These are phyloP conservation scores for Trematomus loennbergii DNA, from an alignment of 2,113 vertebrate genomes.

Conservation along the genomic window DNA sequence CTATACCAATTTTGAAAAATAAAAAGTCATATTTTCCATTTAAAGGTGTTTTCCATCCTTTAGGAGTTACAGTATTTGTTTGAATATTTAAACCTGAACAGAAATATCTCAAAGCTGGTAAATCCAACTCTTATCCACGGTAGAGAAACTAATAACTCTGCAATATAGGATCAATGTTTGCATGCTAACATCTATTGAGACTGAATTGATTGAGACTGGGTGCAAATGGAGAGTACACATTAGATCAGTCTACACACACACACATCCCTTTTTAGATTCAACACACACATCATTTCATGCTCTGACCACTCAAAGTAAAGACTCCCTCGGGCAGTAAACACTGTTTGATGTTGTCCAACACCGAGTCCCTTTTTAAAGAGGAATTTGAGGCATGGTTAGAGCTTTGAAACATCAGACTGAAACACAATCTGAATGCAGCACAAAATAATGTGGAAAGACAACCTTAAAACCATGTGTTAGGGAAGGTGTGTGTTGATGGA, in stretches of 20 bases:
- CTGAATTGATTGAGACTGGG: not conserved
- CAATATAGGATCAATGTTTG: not conserved
- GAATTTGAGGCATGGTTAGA: slow-evolving; percentile 10
- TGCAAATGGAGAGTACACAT: not conserved
- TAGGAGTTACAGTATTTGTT: too few relatives aligned
- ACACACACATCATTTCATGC: slow-evolving; percentile 36
- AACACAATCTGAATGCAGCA: slow-evolving; percentile 27
- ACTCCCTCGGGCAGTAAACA: slow-evolving; percentile 26
- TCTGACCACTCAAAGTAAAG: slow-evolving; percentile 41
- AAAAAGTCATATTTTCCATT: not conserved
- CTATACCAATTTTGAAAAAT: not conserved
- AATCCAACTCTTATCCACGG: not conserved
- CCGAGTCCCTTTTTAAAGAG: slow-evolving; percentile 28
- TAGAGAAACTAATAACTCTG: not conserved
- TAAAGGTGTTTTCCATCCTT: too few relatives aligned
- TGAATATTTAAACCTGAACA: not conserved
- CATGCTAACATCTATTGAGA: not conserved
- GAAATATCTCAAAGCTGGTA: not conserved
- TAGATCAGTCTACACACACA: not conserved
- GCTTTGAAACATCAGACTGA: slow-evolving; percentile 40
- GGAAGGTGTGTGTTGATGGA: slow-evolving; percentile 24
- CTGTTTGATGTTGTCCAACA: slow-evolving; percentile 37
- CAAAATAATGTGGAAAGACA: slow-evolving; percentile 2
- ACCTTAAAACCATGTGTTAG: not conserved
- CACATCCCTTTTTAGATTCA: slow-evolving; percentile 34